These are phyloP conservation scores for Mamestra brassicae DNA, from an alignment of 2,888 invertebrate species.

Conservation along the genomic window DNA sequence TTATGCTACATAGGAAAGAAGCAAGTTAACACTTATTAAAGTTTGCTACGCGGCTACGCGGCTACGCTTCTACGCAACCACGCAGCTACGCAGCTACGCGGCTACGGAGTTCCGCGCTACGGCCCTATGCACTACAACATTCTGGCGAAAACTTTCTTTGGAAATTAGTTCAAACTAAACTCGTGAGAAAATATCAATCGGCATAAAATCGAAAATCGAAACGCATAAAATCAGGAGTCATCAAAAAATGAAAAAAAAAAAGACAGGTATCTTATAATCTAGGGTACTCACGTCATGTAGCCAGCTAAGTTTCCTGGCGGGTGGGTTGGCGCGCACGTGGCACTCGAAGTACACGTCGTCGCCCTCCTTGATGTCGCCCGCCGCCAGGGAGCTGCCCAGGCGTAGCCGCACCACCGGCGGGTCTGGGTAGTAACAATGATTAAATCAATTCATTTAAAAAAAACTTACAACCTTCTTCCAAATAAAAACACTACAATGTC, in stretches of 20 bases:
- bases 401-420: conserved; percentile 95
- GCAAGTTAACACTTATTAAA: background rate
- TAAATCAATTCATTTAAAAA: no score
- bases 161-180: background rate
- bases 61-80: background rate
- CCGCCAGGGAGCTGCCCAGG: conserved; percentile 95
- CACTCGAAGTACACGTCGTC: conserved; percentile 98
- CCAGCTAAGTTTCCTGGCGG: conserved; percentile 96
- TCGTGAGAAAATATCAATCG: no score
- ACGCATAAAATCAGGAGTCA: background rate
- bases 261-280: no score
- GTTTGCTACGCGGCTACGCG: background rate
- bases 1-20: background rate
- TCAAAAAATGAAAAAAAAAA: no score
- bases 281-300: conserved; percentile 95
- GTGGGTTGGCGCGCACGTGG: conserved; percentile 97
- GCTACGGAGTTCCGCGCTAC: background rate
- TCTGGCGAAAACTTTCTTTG: background rate
- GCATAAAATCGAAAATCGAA: no score
- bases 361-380: conserved; percentile 97
- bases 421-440: conserved; percentile 89
- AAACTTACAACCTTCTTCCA: no score
- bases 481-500: no score
- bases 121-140: conserved; percentile 1
- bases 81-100: conserved; percentile 9